Evolutionary conservation across 2,113 vertebrate genomes (phyloP).

Genomic region (Ceuthmochares aereus): DNA sequence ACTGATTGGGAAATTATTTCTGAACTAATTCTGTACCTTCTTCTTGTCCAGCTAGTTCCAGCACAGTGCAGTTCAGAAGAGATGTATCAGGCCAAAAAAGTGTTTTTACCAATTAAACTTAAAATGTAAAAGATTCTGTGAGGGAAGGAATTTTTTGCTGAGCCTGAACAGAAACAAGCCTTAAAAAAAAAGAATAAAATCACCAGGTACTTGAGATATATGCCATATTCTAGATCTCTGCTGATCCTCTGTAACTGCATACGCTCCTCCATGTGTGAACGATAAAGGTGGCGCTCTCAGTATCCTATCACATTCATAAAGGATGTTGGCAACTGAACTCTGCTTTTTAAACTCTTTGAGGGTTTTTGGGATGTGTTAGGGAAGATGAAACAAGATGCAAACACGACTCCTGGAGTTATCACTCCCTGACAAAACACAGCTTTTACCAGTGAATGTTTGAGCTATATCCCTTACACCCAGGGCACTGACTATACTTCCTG

Average conservation of each 20-base stretch:
- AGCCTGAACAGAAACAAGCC: background rate
- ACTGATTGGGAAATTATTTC: background rate
- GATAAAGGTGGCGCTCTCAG: background rate
- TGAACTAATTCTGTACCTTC: background rate
- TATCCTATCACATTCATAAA: rapidly evolving
- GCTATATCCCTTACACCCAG: background rate
- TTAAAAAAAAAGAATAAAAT: background rate
- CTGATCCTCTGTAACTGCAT: background rate
- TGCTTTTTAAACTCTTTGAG: background rate
- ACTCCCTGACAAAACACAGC: background rate
- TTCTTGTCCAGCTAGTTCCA: background rate
- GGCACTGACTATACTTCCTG: background rate
- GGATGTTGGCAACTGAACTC: background rate
- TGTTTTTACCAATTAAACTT: background rate
- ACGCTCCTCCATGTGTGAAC: background rate
- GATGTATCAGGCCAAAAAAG: rapidly evolving
- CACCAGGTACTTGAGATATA: background rate
- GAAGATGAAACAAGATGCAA: background rate
- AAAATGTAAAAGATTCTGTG: background rate
- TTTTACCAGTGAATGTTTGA: background rate
- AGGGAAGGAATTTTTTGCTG: background rate
- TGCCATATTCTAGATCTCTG: background rate
- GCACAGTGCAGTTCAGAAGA: background rate
- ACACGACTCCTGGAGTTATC: background rate
- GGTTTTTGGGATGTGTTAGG: rapidly evolving